phyloP scores from a whole-genome alignment of 2,888 invertebrate species.

The Hypselothyrea guttata region DNA sequence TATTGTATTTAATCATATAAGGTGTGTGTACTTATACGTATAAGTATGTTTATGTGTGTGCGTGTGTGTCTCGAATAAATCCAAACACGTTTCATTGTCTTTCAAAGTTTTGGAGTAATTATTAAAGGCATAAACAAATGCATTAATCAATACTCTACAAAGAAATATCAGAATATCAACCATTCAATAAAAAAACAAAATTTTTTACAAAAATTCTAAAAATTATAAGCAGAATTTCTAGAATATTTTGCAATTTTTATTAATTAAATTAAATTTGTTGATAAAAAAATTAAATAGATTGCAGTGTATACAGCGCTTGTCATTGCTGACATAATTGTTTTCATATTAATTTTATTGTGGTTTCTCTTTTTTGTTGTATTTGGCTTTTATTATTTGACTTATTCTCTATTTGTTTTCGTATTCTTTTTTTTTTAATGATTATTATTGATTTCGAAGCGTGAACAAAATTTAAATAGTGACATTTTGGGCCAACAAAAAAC shows the following conservation, averaged over 20 bases:
- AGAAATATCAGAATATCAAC: not conserved
- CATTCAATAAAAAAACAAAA: no score
- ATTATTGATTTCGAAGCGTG: slow-evolving; percentile 76
- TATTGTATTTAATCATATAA: slow-evolving; percentile 73
- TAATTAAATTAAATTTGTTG: no score
- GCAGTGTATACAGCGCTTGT: slow-evolving; percentile 48
- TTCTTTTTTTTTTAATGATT: slow-evolving; percentile 41
- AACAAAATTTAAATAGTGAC: slow-evolving; percentile 77
- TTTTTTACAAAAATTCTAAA: no score
- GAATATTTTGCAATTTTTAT: no score
- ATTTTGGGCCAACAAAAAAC: slow-evolving; percentile 70
- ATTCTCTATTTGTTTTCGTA: slow-evolving; percentile 27
- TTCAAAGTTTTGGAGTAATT: slow-evolving; percentile 67
- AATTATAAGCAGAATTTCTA: no score
- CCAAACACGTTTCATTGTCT: slow-evolving; percentile 77
- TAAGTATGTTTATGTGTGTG: slow-evolving; percentile 18
- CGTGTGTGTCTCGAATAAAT: slow-evolving; percentile 54
- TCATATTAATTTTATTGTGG: slow-evolving; percentile 33
- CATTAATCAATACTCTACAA: slow-evolving; percentile 17
- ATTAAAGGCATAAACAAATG: slow-evolving; percentile 17
- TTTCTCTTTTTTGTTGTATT: slow-evolving; percentile 60
- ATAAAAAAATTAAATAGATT: no score
- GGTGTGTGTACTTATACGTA: slow-evolving; percentile 66
- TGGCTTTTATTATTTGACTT: slow-evolving; percentile 51
- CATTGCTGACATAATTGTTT: not conserved